These are phyloP conservation scores for Peromyscus leucopus DNA, from an alignment of 2,113 vertebrate species.

Conservation along the genomic window DNA sequence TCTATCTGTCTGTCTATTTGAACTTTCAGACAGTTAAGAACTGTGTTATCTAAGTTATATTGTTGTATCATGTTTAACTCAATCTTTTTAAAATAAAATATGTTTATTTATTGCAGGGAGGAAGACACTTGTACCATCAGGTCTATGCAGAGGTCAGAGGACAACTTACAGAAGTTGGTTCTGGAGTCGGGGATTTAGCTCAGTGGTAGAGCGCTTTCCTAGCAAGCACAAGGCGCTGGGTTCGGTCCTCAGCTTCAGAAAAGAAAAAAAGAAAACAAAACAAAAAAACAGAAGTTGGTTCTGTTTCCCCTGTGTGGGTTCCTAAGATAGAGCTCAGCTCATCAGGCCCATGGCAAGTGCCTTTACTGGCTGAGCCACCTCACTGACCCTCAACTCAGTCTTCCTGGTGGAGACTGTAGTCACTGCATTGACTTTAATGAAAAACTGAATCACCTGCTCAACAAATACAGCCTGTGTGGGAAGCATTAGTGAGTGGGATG, in stretches of 20 bases:
- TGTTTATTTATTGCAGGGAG: neutral
- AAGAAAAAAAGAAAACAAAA: too few species aligned
- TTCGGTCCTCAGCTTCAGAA: too few species aligned
- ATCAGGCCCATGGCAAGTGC: neutral
- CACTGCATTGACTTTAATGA: constrained; percentile 1
- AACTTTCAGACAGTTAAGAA: neutral
- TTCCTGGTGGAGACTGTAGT: neutral
- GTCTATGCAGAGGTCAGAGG: neutral
- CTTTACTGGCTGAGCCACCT: neutral
- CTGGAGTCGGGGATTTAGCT: neutral
- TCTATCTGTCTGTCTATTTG: too few species aligned
- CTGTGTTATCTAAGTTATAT: neutral
- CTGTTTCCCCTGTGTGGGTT: neutral
- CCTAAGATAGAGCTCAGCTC: neutral
- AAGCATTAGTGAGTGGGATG: neutral
- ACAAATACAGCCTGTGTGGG: neutral
- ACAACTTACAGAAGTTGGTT: neutral
- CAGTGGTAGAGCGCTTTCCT: too few species aligned
- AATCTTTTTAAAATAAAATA: too few species aligned
- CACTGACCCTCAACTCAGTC: neutral
- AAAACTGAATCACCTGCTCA: neutral
- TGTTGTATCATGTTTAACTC: neutral
- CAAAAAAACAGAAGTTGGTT: neutral
- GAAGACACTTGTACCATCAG: neutral
- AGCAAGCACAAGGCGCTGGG: too few species aligned